Evolutionary conservation across 1,140 invertebrate species (phyloP), one percentile per base, ranked within the genome.

Genomic region (Monomorium pharaonis): DNA sequence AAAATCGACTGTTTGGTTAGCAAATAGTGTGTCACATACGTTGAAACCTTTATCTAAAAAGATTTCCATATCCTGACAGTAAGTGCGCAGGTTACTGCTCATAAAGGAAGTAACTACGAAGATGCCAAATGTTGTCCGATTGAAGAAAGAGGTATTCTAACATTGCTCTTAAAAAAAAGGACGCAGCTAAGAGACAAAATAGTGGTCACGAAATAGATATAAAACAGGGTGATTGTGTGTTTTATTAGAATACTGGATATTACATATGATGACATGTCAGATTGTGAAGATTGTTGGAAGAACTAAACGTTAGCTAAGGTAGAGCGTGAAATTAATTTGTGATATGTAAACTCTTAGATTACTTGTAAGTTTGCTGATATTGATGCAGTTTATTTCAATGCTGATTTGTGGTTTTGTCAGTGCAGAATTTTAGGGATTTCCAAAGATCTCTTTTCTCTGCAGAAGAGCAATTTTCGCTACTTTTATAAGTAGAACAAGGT

Each of bases 271-370:
- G 65, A 74, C 27, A 4, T 21, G 24, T 62, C n/a, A 6, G 18
- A 47, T 33, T 51, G 44, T n/a, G 14, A 42, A 54, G 42, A 60
- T 58, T 47, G 33, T 37, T 49, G 42, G 33, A 78, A 37, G 30
- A 30, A 42, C 12, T 14, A 51, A 56, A n/a, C n/a, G 42, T 72
- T 87, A 77, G 51, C 54, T 10, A 49, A 54, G 33, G n/a, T 51
- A 70, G 1, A n/a, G 65, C 12, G 24, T 47, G n/a, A 70, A 87
- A 72, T 63, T 83, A 37, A 85, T 63, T 89, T 89, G 86, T 91
- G 80, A 90, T 89, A 87, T 60, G 44, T 86, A 75, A 76, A 83
- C 81, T 86, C 33, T n/a, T 81, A 70, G 21, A 44, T 33, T 81
- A 81, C 7, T 70, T 70, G 12, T 81, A 81, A 70, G 65, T 81